These are phyloP conservation scores for Volucella inflata DNA, from an alignment of 2,888 invertebrate genomes.

Conservation along the genomic window DNA sequence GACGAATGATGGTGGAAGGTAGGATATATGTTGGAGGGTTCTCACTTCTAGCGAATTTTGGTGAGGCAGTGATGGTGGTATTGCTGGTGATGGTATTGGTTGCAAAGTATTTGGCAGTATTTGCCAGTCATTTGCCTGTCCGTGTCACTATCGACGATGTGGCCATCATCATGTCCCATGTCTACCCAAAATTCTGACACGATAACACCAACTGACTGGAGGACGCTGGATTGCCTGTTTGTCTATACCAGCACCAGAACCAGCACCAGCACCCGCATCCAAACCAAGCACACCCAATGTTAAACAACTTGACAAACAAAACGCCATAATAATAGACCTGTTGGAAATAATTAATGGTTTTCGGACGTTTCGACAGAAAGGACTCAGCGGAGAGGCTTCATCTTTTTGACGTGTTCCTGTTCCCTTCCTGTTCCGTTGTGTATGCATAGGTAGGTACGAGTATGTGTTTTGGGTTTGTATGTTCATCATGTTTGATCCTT, in stretches of 20 bases:
- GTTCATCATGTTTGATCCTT: constrained; percentile 25
- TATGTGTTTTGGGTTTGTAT: background rate
- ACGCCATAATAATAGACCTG: constrained; percentile 76
- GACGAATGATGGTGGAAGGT: no score
- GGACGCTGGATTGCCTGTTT: no score
- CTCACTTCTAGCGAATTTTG: constrained; percentile 38
- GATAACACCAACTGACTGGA: constrained; percentile 14
- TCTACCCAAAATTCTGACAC: constrained; percentile 45
- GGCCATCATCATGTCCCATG: constrained; percentile 56
- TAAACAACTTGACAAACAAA: constrained; percentile 75
- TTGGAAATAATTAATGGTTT: constrained; percentile 76
- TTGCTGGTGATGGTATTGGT: constrained; percentile 27
- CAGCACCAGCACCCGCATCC: constrained; percentile 8
- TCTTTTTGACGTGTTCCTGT: constrained; percentile 74
- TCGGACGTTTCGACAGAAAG: constrained; percentile 73
- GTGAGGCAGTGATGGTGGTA: constrained; percentile 25
- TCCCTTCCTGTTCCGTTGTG: constrained; percentile 39
- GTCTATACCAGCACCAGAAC: background rate
- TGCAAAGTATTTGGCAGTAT: constrained; percentile 73
- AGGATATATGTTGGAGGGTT: no score
- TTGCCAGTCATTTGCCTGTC: constrained; percentile 73
- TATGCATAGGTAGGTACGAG: background rate
- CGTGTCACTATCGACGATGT: constrained; percentile 61
- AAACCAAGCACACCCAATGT: constrained; percentile 59
- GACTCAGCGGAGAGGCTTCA: constrained; percentile 70